Conservation (phyloP, 35 echinoderm and acorn worm genomes). For the Ophiothrix spiculata region DNA sequence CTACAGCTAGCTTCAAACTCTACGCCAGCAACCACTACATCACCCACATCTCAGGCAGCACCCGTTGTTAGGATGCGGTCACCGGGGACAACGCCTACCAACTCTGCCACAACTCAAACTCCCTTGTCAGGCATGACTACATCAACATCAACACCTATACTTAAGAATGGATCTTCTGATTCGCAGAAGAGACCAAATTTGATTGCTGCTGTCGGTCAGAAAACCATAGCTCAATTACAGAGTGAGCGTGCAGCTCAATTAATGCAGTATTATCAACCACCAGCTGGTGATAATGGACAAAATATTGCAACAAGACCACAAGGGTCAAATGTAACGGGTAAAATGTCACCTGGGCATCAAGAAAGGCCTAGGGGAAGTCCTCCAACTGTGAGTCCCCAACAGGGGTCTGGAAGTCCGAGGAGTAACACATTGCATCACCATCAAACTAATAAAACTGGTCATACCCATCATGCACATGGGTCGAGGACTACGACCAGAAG, state of each 20-base stretch:
- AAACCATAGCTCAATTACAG: conserved; percentile 83
- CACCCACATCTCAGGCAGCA: conserved; percentile 12
- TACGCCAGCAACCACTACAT: conserved; percentile 14
- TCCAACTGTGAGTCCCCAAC: conserved; percentile 34
- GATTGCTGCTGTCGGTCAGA: conserved; percentile 51
- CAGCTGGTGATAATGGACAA: conserved; percentile 2
- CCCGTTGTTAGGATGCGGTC: not conserved
- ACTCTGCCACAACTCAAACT: conserved; percentile 41
- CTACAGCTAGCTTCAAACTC: not conserved
- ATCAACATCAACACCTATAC: not conserved
- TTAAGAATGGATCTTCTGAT: not conserved
- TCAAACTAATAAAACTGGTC: not conserved
- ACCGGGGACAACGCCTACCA: conserved; percentile 24
- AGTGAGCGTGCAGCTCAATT: conserved; percentile 57
- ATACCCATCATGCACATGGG: not conserved
- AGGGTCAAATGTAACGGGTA: conserved; percentile 22
- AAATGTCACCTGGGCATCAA: not conserved
- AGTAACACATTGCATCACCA: not conserved
- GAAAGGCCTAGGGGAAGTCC: conserved; percentile 32
- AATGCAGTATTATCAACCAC: conserved; percentile 40
- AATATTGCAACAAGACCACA: conserved; percentile 13
- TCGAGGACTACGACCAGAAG: not conserved
- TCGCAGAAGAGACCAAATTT: not conserved
- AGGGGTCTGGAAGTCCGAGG: conserved; percentile 3
- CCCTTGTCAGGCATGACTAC: not conserved